Evolutionary conservation across 2,888 invertebrate genomes (phyloP), one percentile per base, ranked within the genome.

Genomic region (Folsomia manolachei): DNA sequence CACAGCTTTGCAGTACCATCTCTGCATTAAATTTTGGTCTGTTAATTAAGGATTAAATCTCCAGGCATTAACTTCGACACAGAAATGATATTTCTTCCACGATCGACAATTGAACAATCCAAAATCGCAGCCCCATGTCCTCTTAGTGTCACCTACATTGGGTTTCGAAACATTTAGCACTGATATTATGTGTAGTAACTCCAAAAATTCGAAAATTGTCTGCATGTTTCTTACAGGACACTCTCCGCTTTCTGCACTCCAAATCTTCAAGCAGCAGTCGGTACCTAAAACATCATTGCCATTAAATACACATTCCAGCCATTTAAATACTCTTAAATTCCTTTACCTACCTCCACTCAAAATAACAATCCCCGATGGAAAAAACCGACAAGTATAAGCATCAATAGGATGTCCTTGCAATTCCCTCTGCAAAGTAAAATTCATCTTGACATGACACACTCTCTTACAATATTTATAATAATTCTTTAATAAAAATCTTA

Each of bases 1-100:
- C 90, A 91, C 39, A 91, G 83, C 79, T 87, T 88, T 1, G 88
- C 88, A 70, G 87, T 86, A 23, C 91, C 91, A 86, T 91, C 91
- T 81, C 89, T 88, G 73, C 24, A 72, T 67, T n/a, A 23, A 23
- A n/a, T n/a, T n/a, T n/a, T n/a, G n/a, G 21, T 27, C 7, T 25
- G 25, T 24, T 14, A 21, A 63, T 24, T 63, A 24, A 63, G 24
- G 4, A 63, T 23, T 63, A 26, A 68, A n/a, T 53, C 21, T 67
- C 27, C 21, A 67, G 27, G 56, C 21, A 63, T 63, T 51, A 23
- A 88, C 88, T 87, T 88, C 83, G 90, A 89, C 60, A 88, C 89
- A 69, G 91, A 89, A 66, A 91, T 84, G 60, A 91, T 84, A 84
- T 91, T 90, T 77, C 88, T 86, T 67, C 91, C 91, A 77, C 87